These are phyloP conservation scores for Hydractinia echinata DNA, from an alignment of 30 jellyfish, hydroid and myxozoan genomes.

Conservation along the genomic window DNA sequence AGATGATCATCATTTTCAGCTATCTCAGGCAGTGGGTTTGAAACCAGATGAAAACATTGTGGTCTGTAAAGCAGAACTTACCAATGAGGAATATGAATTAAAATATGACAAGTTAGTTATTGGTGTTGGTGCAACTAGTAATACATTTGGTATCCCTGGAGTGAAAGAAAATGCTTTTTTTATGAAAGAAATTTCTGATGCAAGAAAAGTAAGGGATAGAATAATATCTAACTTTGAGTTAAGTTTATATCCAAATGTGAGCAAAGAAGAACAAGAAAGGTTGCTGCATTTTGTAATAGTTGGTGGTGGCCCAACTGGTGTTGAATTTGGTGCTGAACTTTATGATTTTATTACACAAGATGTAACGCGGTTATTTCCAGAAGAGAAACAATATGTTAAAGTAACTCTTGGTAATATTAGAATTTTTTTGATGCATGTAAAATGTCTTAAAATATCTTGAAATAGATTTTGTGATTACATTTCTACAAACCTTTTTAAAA, in stretches of 20 bases:
- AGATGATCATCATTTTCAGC: slow-evolving; percentile 92
- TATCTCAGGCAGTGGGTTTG: slow-evolving; percentile 64
- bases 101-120: slow-evolving; percentile 75
- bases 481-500: too few species aligned
- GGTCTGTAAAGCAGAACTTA: slow-evolving; percentile 58
- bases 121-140: slow-evolving; percentile 93
- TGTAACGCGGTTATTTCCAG: slow-evolving; percentile 82
- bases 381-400: slow-evolving; percentile 66
- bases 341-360: slow-evolving; percentile 95
- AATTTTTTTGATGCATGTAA: neutral
- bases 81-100: slow-evolving; percentile 44
- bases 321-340: slow-evolving; percentile 97
- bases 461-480: too few species aligned
- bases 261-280: slow-evolving; percentile 64
- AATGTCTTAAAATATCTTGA: too few species aligned
- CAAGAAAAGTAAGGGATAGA: slow-evolving; percentile 75
- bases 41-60: slow-evolving; percentile 58
- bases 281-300: slow-evolving; percentile 89
- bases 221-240: slow-evolving; percentile 80
- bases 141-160: slow-evolving; percentile 89
- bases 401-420: slow-evolving; percentile 56
- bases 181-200: slow-evolving; percentile 90
- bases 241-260: slow-evolving; percentile 64
- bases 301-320: slow-evolving; percentile 99
- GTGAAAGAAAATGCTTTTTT: slow-evolving; percentile 83